These are phyloP conservation scores for Ectropis grisescens DNA, from an alignment of 1,140 invertebrate species.

Conservation along the genomic window DNA sequence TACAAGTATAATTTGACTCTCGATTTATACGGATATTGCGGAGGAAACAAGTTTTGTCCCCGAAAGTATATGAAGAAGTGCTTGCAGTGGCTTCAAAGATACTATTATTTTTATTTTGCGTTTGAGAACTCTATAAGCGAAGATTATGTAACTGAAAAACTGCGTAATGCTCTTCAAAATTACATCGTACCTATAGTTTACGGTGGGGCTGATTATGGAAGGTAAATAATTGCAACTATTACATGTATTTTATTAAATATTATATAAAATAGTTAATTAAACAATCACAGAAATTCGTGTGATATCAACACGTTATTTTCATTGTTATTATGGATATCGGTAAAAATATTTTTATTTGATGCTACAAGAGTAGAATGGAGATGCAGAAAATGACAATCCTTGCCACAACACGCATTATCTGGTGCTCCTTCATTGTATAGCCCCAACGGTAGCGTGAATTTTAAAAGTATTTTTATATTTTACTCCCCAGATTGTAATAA, in stretches of 20 bases:
- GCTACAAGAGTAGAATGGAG: no score
- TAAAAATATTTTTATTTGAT: neutral
- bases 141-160: neutral
- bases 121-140: neutral
- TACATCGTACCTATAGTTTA: neutral
- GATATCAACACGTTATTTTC: neutral
- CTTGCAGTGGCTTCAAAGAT: neutral
- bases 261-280: neutral
- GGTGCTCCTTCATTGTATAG: no score
- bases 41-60: neutral
- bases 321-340: neutral
- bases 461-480: no score
- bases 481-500: no score
- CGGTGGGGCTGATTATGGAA: neutral
- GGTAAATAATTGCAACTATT: neutral
- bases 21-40: neutral
- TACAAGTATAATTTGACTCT: neutral
- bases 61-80: neutral
- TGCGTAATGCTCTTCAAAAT: neutral
- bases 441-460: no score
- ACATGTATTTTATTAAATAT: neutral
- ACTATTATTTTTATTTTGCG: neutral
- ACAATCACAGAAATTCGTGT: neutral
- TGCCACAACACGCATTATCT: no score
- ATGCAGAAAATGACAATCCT: no score